Percentiles rank a stretch among this genome's conserved stretches.
Evolutionary conservation across 1,140 invertebrate species (phyloP).

Genomic region (Panagrolaimus sp.): DNA sequence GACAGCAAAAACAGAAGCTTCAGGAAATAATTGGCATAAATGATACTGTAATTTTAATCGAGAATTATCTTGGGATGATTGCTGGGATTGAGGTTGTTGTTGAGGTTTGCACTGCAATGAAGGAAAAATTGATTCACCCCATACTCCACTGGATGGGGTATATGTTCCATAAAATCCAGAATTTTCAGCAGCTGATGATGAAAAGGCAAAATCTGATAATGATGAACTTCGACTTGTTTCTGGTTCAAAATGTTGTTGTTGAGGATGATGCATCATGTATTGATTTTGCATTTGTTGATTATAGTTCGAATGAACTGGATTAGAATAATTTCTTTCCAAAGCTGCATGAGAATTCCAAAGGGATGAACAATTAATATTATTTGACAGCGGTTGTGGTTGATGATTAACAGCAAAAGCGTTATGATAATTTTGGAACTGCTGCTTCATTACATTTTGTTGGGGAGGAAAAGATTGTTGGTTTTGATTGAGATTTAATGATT

Average conservation of each 20-base stretch:
- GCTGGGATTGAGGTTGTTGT: slow-evolving; percentile 20
- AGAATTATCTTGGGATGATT: slow-evolving; percentile 17
- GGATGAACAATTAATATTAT: no score
- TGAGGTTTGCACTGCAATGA: background rate
- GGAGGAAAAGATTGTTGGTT: no score
- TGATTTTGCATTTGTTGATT: background rate
- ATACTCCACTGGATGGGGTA: slow-evolving; percentile 39
- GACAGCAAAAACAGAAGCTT: slow-evolving; percentile 43
- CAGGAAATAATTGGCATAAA: slow-evolving; percentile 46
- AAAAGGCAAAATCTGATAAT: background rate
- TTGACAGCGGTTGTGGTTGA: background rate
- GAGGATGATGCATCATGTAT: background rate
- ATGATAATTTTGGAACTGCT: background rate
- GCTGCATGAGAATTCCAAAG: background rate
- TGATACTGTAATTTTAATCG: slow-evolving; percentile 38
- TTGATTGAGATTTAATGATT: slow-evolving; percentile 31
- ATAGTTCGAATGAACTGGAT: background rate
- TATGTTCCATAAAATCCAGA: slow-evolving; percentile 6
- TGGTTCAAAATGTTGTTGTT: background rate
- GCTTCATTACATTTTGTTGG: no score
- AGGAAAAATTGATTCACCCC: slow-evolving; percentile 32
- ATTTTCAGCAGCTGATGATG: background rate
- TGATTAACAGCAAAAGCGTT: background rate
- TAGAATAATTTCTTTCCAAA: background rate
- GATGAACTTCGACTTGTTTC: background rate